A percentile compares a stretch with the other conserved stretches of the same genome.
phyloP scores from a whole-genome alignment of 2,797 vertebrate species.

The Taeniopygia guttata region DNA sequence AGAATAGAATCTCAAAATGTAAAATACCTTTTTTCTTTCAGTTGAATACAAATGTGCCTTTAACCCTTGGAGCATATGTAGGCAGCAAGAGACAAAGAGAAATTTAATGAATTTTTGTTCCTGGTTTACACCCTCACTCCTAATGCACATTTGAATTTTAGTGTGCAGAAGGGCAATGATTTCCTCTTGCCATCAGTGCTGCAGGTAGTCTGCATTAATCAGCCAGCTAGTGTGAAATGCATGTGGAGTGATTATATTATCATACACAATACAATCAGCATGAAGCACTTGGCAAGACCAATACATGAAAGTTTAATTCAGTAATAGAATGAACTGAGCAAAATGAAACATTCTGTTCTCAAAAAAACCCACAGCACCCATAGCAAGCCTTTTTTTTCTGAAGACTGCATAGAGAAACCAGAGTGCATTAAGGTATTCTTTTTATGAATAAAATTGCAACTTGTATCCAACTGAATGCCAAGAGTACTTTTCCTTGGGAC shows the following conservation, averaged over 20 bases:
- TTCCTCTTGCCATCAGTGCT: constrained; percentile 62
- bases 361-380: constrained; percentile 33
- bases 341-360: constrained; percentile 72
- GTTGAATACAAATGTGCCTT: background rate
- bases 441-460: constrained; percentile 53
- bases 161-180: constrained; percentile 47
- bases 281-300: constrained; percentile 80
- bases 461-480: background rate
- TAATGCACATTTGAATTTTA: constrained; percentile 22
- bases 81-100: background rate
- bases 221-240: constrained; percentile 76
- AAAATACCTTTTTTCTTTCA: background rate
- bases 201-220: constrained; percentile 79
- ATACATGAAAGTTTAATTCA: constrained; percentile 83
- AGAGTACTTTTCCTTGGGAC: background rate
- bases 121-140: background rate
- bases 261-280: constrained; percentile 79
- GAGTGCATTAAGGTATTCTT: constrained; percentile 21
- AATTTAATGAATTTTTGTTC: background rate
- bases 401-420: constrained; percentile 20
- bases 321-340: constrained; percentile 77
- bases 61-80: background rate
- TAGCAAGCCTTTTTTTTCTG: background rate
- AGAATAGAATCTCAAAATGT: background rate
- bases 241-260: constrained; percentile 82